Evolutionary conservation across 2,797 vertebrate genomes (phyloP).

Genomic region (Chelonia mydas): DNA sequence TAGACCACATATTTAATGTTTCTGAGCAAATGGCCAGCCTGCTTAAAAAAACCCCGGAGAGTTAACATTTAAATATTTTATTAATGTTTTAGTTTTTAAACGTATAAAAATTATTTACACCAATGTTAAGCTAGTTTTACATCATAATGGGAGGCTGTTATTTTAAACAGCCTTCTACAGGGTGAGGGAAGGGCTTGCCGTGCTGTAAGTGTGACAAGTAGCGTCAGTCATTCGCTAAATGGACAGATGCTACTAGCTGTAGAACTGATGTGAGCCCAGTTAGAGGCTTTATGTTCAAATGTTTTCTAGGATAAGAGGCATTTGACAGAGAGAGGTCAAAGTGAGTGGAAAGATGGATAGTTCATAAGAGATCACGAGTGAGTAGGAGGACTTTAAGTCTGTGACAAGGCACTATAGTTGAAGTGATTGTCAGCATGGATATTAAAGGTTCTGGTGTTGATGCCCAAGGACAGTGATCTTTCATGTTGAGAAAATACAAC

Average conservation of each 20-base stretch:
- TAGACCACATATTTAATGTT: neutral
- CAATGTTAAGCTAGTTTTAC: neutral
- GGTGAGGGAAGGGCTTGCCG: neutral
- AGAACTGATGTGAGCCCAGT: neutral
- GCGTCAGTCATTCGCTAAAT: neutral
- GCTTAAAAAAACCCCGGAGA: neutral
- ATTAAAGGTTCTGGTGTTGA: neutral
- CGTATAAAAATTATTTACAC: neutral
- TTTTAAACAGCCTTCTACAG: neutral
- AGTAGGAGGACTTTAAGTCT: neutral
- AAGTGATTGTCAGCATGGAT: neutral
- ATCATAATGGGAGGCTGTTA: neutral
- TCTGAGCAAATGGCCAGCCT: neutral
- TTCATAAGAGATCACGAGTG: neutral
- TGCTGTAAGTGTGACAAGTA: neutral
- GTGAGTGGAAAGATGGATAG: neutral
- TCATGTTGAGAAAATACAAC: slow-evolving; percentile 6
- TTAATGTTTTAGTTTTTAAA: neutral
- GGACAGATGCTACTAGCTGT: neutral
- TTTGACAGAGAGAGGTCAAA: neutral
- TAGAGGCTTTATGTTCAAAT: neutral
- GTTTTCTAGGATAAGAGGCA: neutral
- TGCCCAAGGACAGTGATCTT: slow-evolving; percentile 14
- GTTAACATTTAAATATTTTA: neutral
- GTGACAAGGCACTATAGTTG: neutral